These are phyloP conservation scores for Meloidogyne floridensis DNA, from an alignment of 1,140 invertebrate genomes.

Conservation along the genomic window DNA sequence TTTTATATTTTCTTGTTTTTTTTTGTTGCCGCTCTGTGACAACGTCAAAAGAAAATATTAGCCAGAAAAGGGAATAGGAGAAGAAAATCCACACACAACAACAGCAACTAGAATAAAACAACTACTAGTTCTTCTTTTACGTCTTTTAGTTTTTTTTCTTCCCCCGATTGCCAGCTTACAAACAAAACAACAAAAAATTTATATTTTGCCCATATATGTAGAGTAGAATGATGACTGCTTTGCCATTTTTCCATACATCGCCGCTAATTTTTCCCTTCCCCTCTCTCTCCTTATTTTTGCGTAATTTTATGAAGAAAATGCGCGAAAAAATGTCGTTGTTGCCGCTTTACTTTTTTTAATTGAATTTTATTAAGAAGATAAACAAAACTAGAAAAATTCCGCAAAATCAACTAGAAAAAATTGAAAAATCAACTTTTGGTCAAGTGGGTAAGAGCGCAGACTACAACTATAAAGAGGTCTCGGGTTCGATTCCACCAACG, in stretches of 20 bases:
- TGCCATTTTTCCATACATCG: slow-evolving; percentile 9
- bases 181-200: not conserved
- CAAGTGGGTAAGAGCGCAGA: not conserved
- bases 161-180: not conserved
- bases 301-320: not conserved
- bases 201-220: not conserved
- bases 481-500: slow-evolving; percentile 2
- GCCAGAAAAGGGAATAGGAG: not conserved
- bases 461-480: not conserved
- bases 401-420: too few relatives aligned
- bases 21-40: too few relatives aligned
- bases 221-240: not conserved
- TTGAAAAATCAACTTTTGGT: not conserved
- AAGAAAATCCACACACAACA: not conserved
- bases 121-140: slow-evolving; percentile 1
- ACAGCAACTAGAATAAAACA: not conserved
- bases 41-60: not conserved
- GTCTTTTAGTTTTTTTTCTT: not conserved
- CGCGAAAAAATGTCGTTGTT: slow-evolving; percentile 18
- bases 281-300: not conserved
- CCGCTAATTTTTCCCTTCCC: not conserved
- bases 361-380: too few relatives aligned
- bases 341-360: not conserved
- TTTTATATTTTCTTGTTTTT: too few relatives aligned
- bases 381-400: too few relatives aligned